Evolutionary conservation across 2,888 invertebrate genomes (phyloP).

Genomic region (Melinaea menophilus): DNA sequence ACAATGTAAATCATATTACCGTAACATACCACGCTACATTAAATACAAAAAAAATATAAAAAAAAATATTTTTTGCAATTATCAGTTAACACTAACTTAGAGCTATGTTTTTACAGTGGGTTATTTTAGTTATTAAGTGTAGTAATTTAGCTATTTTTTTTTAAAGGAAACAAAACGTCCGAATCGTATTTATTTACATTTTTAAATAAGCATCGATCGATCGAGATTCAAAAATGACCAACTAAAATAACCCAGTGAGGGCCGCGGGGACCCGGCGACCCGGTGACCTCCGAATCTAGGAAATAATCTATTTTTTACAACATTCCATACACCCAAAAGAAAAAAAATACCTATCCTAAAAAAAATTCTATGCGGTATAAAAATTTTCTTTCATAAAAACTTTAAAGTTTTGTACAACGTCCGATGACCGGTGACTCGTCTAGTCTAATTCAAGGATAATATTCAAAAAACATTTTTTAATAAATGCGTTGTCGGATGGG

Average conservation of each 20-base stretch:
- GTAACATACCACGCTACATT: slow-evolving; percentile 71
- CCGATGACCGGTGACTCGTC: slow-evolving; percentile 34
- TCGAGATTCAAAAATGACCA: slow-evolving; percentile 54
- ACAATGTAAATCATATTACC: slow-evolving; percentile 55
- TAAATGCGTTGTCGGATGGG: slow-evolving; percentile 59
- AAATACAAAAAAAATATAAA: slow-evolving; percentile 33
- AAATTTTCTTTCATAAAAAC: slow-evolving; percentile 46
- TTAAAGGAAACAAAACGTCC: slow-evolving; percentile 41
- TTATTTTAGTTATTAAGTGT: background rate
- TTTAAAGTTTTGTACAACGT: slow-evolving; percentile 34
- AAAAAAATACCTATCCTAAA: slow-evolving; percentile 55
- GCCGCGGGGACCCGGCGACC: slow-evolving; percentile 47
- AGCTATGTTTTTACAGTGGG: background rate
- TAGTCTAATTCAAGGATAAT: slow-evolving; percentile 16
- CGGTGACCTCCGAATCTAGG: slow-evolving; percentile 60
- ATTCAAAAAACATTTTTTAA: slow-evolving; percentile 37
- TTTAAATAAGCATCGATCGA: slow-evolving; percentile 37
- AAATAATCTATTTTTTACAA: slow-evolving; percentile 73
- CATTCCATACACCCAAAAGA: slow-evolving; percentile 71
- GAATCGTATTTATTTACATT: slow-evolving; percentile 66
- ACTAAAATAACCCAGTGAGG: slow-evolving; percentile 69
- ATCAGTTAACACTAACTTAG: too few relatives aligned
- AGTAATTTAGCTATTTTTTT: background rate
- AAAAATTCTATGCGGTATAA: slow-evolving; percentile 53
- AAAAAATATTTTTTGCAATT: slow-evolving; percentile 9